Conservation (phyloP, 2,888 invertebrate species). For the Caenorhabditis panamensis region DNA sequence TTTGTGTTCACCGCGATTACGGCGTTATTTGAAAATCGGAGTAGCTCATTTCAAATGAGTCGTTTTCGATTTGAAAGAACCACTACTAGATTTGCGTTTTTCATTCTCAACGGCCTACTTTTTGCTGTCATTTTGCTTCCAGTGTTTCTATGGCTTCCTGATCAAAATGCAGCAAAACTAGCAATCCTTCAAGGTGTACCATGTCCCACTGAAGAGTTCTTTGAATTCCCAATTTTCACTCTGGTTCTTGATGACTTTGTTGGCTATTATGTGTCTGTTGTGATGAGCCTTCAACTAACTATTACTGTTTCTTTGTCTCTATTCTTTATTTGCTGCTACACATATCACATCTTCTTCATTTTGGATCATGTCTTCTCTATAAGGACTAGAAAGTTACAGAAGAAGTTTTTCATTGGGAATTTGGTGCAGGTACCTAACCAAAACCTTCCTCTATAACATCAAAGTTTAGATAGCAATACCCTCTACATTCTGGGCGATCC, state of each 20-base stretch:
- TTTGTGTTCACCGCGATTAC: background rate
- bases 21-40: background rate
- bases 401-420: background rate
- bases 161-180: background rate
- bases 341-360: background rate
- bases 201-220: background rate
- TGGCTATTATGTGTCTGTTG: background rate
- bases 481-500: too few relatives aligned
- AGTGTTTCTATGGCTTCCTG: background rate
- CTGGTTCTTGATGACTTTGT: background rate
- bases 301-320: background rate
- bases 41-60: background rate
- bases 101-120: background rate
- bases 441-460: too few relatives aligned
- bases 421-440: too few relatives aligned
- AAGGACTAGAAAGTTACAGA: background rate
- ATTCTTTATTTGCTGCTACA: background rate
- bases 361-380: background rate
- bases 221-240: too few relatives aligned
- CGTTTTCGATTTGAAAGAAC: background rate
- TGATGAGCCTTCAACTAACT: background rate
- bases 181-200: background rate
- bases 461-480: too few relatives aligned
- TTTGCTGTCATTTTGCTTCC: background rate
- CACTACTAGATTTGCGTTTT: background rate